These are phyloP conservation scores for Zaprionus inermis DNA, from an alignment of 1,140 invertebrate species.

Conservation along the genomic window DNA sequence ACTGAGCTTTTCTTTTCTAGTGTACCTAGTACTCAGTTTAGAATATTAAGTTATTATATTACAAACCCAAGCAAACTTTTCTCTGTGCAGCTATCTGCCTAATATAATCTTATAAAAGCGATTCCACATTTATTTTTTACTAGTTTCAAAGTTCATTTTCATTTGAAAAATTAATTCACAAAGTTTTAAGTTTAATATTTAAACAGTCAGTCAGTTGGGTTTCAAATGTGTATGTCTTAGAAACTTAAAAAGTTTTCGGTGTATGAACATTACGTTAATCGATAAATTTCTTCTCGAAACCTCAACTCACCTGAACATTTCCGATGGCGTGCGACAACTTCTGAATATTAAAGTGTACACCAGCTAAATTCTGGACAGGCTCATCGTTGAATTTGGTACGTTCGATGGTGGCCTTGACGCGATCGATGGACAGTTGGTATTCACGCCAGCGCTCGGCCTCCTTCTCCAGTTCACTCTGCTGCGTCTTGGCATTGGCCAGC, in stretches of 20 bases:
- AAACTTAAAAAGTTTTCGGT: background rate
- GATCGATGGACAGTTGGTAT: conserved; percentile 90
- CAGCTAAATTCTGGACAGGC: conserved; percentile 90
- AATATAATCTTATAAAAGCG: too few species aligned
- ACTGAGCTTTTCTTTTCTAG: too few species aligned
- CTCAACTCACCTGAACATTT: conserved; percentile 89
- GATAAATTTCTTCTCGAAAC: background rate
- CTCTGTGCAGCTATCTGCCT: too few species aligned
- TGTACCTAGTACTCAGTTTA: too few species aligned
- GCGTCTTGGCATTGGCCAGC: conserved; percentile 91
- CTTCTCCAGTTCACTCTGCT: conserved; percentile 90
- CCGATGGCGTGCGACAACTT: conserved; percentile 91
- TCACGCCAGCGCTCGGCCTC: conserved; percentile 92
- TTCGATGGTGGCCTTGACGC: conserved; percentile 89
- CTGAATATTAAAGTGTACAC: conserved; percentile 91
- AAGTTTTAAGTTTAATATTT: background rate
- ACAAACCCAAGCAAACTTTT: too few species aligned
- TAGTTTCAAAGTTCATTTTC: background rate
- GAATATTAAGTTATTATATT: too few species aligned
- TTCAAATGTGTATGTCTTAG: background rate
- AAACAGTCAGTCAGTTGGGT: background rate
- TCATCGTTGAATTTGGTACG: conserved; percentile 91
- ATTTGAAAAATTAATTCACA: background rate
- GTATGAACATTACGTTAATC: background rate
- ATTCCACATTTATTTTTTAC: too few species aligned